phyloP scores from a whole-genome alignment of 2,113 vertebrate genomes.

The Camarhynchus parvulus region DNA sequence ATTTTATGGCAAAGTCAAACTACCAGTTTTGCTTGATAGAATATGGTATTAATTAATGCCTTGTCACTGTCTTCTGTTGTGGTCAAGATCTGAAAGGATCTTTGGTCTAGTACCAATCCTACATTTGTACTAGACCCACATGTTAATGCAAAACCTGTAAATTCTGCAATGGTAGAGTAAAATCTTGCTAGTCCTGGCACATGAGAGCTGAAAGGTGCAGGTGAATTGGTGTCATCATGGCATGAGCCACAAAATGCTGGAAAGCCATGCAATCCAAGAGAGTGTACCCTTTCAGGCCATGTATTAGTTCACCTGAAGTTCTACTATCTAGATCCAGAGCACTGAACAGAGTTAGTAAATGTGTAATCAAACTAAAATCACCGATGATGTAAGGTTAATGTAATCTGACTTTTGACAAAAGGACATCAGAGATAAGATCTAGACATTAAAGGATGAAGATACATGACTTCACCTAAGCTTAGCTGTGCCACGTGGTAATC shows the following conservation, averaged over 20 bases:
- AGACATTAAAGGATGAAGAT: neutral
- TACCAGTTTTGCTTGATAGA: neutral
- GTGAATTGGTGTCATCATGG: neutral
- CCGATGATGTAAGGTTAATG: neutral
- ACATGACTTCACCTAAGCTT: neutral
- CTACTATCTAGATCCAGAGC: neutral
- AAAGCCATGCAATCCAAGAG: neutral
- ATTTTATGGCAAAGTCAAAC: neutral
- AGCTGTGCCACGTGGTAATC: neutral
- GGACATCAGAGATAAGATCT: neutral
- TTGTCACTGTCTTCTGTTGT: neutral
- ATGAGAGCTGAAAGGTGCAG: neutral
- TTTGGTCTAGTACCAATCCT: neutral
- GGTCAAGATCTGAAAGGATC: neutral
- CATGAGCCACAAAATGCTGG: neutral
- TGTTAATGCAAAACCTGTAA: neutral
- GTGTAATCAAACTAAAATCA: neutral
- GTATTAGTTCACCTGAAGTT: neutral
- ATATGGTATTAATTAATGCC: neutral
- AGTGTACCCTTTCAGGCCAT: neutral
- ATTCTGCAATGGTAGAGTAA: neutral
- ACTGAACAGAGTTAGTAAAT: neutral
- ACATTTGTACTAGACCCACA: neutral
- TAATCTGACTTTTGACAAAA: neutral
- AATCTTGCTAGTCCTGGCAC: neutral